Conservation (phyloP, 2,888 invertebrate species). For the Oconnorella tubifera region DNA sequence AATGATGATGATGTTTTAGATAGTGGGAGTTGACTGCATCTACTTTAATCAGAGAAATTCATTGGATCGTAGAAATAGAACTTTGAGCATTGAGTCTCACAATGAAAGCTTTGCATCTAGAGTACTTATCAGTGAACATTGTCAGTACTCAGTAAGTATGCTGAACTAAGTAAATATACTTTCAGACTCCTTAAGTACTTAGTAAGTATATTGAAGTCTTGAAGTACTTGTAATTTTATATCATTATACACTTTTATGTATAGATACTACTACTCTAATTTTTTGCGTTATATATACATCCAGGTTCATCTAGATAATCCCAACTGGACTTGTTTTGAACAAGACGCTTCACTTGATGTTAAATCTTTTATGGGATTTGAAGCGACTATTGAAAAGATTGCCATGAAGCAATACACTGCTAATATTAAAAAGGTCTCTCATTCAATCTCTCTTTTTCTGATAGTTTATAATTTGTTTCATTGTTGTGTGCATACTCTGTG, state of each 20-base stretch:
- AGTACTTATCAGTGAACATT: constrained; percentile 81
- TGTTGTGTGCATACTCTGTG: too few relatives aligned
- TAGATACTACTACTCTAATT: background rate
- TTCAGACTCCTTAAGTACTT: background rate
- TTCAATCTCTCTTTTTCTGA: too few relatives aligned
- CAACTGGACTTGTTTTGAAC: constrained; percentile 94
- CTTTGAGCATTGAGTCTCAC: constrained; percentile 81
- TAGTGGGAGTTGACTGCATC: constrained; percentile 85
- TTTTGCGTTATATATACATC: too few relatives aligned
- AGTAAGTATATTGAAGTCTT: background rate
- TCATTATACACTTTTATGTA: background rate
- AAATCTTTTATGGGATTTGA: constrained; percentile 94
- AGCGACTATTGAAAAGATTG: constrained; percentile 87
- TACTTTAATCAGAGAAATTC: constrained; percentile 86
- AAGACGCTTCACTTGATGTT: constrained; percentile 83
- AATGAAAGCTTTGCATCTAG: constrained; percentile 85
- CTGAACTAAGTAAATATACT: background rate
- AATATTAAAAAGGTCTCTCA: constrained; percentile 74
- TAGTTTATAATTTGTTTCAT: too few relatives aligned
- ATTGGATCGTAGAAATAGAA: constrained; percentile 72
- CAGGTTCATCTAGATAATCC: constrained; percentile 89
- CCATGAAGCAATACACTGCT: constrained; percentile 89
- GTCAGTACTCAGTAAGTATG: constrained; percentile 75
- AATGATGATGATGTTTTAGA: constrained; percentile 59
- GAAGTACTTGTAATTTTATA: constrained; percentile 2